Evolutionary conservation across 2,888 invertebrate species (phyloP).

Genomic region (Synergus gifuensis): DNA sequence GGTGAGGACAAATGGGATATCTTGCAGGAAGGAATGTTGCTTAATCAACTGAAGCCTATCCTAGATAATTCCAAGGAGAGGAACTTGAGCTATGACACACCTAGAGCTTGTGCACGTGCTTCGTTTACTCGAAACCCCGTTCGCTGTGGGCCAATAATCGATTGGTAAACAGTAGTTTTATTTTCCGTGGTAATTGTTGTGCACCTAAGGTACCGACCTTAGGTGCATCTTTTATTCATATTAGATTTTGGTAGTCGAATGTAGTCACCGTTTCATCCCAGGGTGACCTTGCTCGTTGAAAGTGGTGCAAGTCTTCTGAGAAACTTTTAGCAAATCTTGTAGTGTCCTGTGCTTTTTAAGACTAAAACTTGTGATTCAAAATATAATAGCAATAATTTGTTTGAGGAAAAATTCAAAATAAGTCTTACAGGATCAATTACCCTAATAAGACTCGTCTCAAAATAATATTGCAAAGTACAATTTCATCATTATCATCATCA

Average conservation of each 20-base stretch:
- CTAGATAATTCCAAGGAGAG: too few species aligned
- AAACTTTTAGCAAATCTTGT: not conserved
- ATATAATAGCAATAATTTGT: too few species aligned
- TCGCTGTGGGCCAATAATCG: slow-evolving; percentile 30
- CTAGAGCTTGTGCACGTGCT: slow-evolving; percentile 2
- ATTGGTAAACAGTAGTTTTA: slow-evolving; percentile 36
- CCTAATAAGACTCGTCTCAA: too few species aligned
- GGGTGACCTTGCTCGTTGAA: slow-evolving; percentile 14
- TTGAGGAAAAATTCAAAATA: too few species aligned
- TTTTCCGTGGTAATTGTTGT: not conserved
- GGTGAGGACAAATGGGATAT: slow-evolving; percentile 25
- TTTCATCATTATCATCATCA: too few species aligned
- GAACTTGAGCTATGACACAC: slow-evolving; percentile 1
- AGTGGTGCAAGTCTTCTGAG: not conserved
- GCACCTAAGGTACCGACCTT: too few species aligned
- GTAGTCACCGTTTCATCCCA: not conserved
- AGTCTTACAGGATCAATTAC: too few species aligned
- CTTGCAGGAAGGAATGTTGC: slow-evolving; percentile 21
- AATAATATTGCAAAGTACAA: too few species aligned
- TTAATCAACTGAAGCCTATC: not conserved
- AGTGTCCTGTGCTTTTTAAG: not conserved
- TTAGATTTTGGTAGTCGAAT: not conserved
- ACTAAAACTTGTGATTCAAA: too few species aligned
- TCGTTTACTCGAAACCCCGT: slow-evolving; percentile 8
- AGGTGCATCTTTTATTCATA: not conserved